These are phyloP conservation scores for Oenanthe oenanthe DNA, from an alignment of 2,113 vertebrate species.

Conservation along the genomic window DNA sequence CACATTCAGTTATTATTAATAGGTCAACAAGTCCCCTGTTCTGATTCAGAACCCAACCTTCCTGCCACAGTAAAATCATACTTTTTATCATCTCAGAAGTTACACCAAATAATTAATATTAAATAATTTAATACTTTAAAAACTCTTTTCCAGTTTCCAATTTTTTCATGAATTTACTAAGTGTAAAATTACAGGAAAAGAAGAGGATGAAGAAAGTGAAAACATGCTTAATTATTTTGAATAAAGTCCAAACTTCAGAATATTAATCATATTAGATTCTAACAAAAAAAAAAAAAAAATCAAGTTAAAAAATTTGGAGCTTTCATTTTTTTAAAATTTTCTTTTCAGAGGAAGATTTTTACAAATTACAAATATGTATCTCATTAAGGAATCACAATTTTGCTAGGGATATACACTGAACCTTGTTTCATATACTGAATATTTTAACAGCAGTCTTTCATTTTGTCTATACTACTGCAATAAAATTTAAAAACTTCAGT, in stretches of 20 bases:
- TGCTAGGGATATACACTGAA: not conserved
- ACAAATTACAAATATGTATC: not conserved
- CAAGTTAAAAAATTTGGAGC: rapidly evolving
- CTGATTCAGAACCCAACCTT: not conserved
- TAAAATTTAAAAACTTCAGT: not conserved
- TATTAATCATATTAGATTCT: not conserved
- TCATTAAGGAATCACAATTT: not conserved
- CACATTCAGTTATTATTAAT: not conserved
- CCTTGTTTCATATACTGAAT: not conserved
- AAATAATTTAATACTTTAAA: not conserved
- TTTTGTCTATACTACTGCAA: not conserved
- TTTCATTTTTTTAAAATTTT: not conserved
- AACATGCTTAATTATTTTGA: not conserved
- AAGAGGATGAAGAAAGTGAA: not conserved
- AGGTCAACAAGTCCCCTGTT: not conserved
- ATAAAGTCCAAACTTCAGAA: not conserved
- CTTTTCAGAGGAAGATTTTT: not conserved
- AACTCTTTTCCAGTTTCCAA: not conserved
- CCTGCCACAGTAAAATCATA: not conserved
- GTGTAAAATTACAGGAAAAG: not conserved
- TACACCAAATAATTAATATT: not conserved
- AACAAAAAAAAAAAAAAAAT: not conserved
- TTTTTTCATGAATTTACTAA: not conserved
- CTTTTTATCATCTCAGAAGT: not conserved
- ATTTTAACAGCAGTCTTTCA: not conserved